phyloP scores from a whole-genome alignment of 2,888 invertebrate genomes.

The Mimas tiliae region DNA sequence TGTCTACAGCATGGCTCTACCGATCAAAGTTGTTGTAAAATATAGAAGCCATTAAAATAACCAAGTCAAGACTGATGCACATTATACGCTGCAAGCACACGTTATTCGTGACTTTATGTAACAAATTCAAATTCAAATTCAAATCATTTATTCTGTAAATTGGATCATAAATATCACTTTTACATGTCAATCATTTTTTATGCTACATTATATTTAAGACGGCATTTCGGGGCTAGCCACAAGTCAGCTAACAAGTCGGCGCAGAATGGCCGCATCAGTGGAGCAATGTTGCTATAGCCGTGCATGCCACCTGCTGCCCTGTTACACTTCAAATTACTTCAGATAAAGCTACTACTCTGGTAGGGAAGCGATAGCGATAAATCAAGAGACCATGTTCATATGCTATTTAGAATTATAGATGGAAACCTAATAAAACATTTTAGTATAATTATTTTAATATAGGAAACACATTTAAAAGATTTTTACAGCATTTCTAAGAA shows the following conservation, averaged over 20 bases:
- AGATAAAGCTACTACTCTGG: neutral
- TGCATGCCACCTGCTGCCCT: conserved; percentile 34
- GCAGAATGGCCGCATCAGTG: conserved; percentile 21
- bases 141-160: no score
- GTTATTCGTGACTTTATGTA: conserved; percentile 23
- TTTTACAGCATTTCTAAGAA: no score
- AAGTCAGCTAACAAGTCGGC: conserved; percentile 11
- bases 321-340: conserved; percentile 36
- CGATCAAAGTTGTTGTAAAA: no score
- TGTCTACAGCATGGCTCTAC: no score
- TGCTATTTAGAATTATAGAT: neutral
- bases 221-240: no score
- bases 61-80: neutral
- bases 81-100: neutral
- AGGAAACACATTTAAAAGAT: no score
- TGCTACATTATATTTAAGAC: no score
- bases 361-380: conserved; percentile 10
- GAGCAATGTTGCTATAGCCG: conserved; percentile 17
- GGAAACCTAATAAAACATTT: no score
- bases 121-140: no score
- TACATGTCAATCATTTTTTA: no score
- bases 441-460: neutral
- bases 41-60: neutral
- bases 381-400: neutral
- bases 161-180: no score